Evolutionary conservation across 2,888 invertebrate species (phyloP), one percentile per base, ranked within the genome.

Genomic region (Brachyopa scutellaris): DNA sequence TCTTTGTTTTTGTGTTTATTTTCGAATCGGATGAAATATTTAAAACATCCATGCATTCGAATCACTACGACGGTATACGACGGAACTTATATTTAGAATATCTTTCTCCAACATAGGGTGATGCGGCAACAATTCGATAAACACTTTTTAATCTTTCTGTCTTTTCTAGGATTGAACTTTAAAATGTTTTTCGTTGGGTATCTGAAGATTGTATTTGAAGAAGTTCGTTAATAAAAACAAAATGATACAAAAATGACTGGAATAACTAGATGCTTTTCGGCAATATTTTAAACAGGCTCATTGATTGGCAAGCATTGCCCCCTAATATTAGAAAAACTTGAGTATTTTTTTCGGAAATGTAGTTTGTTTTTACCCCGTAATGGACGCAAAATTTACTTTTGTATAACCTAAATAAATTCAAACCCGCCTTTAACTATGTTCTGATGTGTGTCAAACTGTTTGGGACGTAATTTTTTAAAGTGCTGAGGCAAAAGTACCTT

Each of bases 21-120:
- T 82, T 82, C 70, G 82, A 82, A 77, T 59, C 49, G 53, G 64
- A 72, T 77, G 82, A 82, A 82, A 72, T 77, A 77, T 82, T 77
- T 77, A 11, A 82, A 77, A 70, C 77, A 82, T 82, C 66, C 82
- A 77, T 82, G 82, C 82, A 82, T 77, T 66, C 66, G 66, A 47
- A 66, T 82, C 77, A 72, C 77, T 70, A 55, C 26, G 33, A 31
- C 26, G 33, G 38, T 45, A n/a, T 82, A 70, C 69, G 80, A 42
- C 47, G 36, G 26, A 74, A 47, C 42, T 76, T 82, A 82, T 77
- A 77, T 72, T 82, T 77, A 82, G 82, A 82, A 66, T 61, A 45
- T 55, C 36, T 51, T 82, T 70, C 76, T 76, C 80, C 82, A 77
- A 70, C 59, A 77, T 77, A 82, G 76, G 64, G 80, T 77, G 64